Percentiles rank a stretch among this genome's conserved stretches.
Conservation (phyloP, 2,888 invertebrate genomes). For the Ophion slaviceki region DNA sequence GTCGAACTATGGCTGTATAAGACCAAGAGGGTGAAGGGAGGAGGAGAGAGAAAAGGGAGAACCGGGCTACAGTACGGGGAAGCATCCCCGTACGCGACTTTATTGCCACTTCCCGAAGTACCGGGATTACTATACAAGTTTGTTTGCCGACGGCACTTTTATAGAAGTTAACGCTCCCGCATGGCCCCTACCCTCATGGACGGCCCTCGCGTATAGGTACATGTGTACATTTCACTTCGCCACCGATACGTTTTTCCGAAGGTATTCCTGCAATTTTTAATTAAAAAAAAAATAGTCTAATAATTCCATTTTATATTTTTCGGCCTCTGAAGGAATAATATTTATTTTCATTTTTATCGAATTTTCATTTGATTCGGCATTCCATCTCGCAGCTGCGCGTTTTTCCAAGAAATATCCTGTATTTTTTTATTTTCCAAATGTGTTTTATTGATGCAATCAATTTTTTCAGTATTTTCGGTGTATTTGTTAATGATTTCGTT, state of each 20-base stretch:
- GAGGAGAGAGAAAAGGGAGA: not conserved
- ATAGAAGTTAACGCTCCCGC: conserved; percentile 63
- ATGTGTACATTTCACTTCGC: not conserved
- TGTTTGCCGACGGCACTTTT: conserved; percentile 70
- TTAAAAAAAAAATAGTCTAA: no score
- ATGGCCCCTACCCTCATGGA: not conserved
- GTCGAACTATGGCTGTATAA: not conserved
- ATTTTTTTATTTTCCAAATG: no score
- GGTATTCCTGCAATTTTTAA: no score
- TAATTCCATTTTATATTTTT: no score
- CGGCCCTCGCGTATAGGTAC: not conserved
- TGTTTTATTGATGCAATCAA: no score
- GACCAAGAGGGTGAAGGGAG: conserved; percentile 31
- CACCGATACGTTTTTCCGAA: not conserved
- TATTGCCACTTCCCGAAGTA: conserved; percentile 69
- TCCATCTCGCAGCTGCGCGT: no score
- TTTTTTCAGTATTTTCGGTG: no score
- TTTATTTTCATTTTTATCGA: no score
- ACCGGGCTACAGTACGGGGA: conserved; percentile 48
- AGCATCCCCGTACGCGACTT: conserved; percentile 60
- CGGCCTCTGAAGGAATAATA: no score
- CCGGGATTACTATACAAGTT: conserved; percentile 68
- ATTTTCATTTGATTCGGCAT: no score
- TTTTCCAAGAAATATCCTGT: no score
- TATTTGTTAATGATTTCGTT: no score